These are phyloP conservation scores for Spea bombifrons DNA, from an alignment of 2,113 vertebrate genomes.

Conservation along the genomic window DNA sequence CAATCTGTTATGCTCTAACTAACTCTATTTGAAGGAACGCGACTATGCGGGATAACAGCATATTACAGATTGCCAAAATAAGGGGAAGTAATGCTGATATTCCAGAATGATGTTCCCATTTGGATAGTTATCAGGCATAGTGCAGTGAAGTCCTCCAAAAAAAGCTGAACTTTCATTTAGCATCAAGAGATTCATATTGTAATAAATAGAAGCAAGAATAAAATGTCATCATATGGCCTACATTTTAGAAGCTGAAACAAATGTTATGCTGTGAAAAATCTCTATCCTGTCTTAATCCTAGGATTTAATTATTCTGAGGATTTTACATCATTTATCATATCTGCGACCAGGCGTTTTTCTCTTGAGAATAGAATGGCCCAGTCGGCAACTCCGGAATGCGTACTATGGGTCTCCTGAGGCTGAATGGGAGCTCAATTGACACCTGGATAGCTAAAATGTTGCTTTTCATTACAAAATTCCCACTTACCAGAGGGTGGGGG, in stretches of 20 bases:
- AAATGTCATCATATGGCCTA: background rate
- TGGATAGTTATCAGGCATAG: constrained; percentile 1
- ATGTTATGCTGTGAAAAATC: background rate
- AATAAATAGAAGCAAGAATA: background rate
- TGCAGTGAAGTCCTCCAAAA: constrained; percentile 1
- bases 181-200: constrained; percentile 1
- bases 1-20: constrained; percentile 13
- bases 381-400: too few species aligned
- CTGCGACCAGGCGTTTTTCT: too few species aligned
- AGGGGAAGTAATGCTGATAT: background rate
- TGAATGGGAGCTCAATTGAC: too few species aligned
- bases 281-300: too few species aligned
- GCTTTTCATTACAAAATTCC: too few species aligned
- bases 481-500: too few species aligned
- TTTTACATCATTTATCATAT: too few species aligned
- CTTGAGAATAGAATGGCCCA: too few species aligned
- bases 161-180: background rate
- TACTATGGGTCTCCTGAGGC: too few species aligned
- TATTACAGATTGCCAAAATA: background rate
- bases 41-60: constrained; percentile 12
- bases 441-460: too few species aligned
- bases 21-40: constrained; percentile 9
- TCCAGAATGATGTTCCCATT: background rate
- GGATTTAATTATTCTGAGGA: too few species aligned
- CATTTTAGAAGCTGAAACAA: background rate